Evolutionary conservation across 1,140 invertebrate species (phyloP).

Genomic region (Musca domestica): DNA sequence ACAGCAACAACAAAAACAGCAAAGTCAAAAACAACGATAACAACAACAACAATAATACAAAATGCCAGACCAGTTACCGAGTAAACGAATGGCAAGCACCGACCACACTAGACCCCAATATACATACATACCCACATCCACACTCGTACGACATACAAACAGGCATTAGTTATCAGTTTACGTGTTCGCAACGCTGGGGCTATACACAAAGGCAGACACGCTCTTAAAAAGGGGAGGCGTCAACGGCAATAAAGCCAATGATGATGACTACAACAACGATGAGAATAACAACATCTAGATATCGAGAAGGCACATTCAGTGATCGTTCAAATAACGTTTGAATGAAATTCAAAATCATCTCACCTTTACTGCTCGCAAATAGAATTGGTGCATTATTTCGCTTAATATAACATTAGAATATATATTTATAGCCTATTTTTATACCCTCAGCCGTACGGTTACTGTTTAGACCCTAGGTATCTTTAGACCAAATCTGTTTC

Average conservation of each 20-base stretch:
- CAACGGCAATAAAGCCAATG: neutral
- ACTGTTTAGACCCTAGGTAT: no score
- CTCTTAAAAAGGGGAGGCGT: constrained; percentile 3
- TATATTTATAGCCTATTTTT: no score
- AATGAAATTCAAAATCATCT: no score
- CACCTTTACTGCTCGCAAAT: no score
- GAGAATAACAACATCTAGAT: neutral
- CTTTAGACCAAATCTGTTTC: no score
- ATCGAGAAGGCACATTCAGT: no score
- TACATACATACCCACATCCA: neutral
- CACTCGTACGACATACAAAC: neutral
- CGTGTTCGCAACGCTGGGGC: neutral
- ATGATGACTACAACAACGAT: neutral
- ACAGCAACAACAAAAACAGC: neutral
- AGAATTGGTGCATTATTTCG: no score
- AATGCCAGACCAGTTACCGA: constrained; percentile 8
- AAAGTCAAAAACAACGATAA: neutral
- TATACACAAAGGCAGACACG: neutral
- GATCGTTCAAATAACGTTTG: no score
- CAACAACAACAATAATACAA: neutral
- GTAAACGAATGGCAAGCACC: neutral
- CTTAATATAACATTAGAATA: no score
- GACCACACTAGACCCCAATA: neutral
- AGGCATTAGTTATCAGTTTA: constrained; percentile 8
- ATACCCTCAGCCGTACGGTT: no score